Evolutionary conservation across 2,888 invertebrate species (phyloP), one percentile per base, ranked within the genome.

Genomic region (Crematogaster levior): DNA sequence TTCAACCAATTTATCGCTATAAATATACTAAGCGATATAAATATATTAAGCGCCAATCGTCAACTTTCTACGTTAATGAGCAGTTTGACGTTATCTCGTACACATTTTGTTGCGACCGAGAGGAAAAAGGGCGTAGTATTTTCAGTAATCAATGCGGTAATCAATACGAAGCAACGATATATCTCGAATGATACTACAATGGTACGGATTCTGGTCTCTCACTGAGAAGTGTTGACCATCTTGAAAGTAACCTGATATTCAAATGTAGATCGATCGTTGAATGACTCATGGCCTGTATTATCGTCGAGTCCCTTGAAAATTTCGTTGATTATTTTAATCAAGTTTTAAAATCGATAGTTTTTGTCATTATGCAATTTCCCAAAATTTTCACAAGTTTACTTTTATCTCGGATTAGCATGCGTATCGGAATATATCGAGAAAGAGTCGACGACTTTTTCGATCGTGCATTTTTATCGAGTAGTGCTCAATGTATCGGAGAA

Each of bases 241-340:
- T 83, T 90, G 90, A 90, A 89, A 90, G 90, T 90, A 86, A 90
- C 86, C 83, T 82, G 60, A 56, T 37, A 70, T 58, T 27, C 15
- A 43, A 53, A 68, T 48, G 30, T 72, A 81, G 85, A 75, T 83
- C 70, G 58, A 79, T 70, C 53, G 66, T 79, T 56, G 68, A 80
- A 56, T 60, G 51, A 81, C 75, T 84, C 82, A 53, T 70, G 18
- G 18, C 34, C 43, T 77, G 53, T 56, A 48, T 82, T 61, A 75
- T 74, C 68, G 88, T 74, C 68, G 88, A 85, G 77, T 85, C 85
- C 81, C 85, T 85, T 12, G 53, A 10, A 51, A 63, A 58, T 75
- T 46, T 75, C 27, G 3, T 79, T 73, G 75, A 79, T 73, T 58
- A 48, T 58, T 79, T 79, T 40, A 81, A 75, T 75, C 77, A 77